These are phyloP conservation scores for Orthosia gracilis DNA, from an alignment of 2,888 invertebrate genomes.

Conservation along the genomic window DNA sequence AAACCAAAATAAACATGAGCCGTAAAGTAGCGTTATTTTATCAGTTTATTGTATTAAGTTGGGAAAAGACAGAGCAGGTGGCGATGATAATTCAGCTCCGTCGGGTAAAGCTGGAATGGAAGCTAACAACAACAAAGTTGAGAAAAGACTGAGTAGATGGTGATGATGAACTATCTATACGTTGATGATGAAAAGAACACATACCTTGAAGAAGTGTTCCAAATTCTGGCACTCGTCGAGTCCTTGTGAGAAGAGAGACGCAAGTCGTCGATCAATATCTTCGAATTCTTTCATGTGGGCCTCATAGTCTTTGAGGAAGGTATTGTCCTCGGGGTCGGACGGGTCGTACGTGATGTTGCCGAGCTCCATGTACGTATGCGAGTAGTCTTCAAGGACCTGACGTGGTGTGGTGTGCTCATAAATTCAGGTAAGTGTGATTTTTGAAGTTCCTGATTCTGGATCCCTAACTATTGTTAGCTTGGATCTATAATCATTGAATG, in stretches of 20 bases:
- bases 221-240: constrained; percentile 94
- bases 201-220: constrained; percentile 87
- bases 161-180: background rate
- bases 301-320: constrained; percentile 93
- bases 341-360: constrained; percentile 94
- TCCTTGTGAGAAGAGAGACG: constrained; percentile 95
- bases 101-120: too few relatives aligned
- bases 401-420: too few relatives aligned
- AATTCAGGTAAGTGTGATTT: background rate
- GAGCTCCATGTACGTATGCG: constrained; percentile 77
- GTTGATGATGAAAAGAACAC: background rate
- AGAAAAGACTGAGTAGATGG: too few relatives aligned
- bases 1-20: background rate
- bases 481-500: too few relatives aligned
- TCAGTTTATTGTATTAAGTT: too few relatives aligned
- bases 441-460: background rate
- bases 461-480: background rate
- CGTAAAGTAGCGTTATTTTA: too few relatives aligned
- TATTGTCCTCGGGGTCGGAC: constrained; percentile 93
- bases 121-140: too few relatives aligned
- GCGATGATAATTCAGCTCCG: too few relatives aligned
- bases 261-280: constrained; percentile 95
- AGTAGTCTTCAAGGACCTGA: constrained; percentile 84
- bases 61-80: too few relatives aligned
- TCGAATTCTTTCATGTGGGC: constrained; percentile 92